Evolutionary conservation across 2,888 invertebrate species (phyloP), one percentile per base, ranked within the genome.

Genomic region (Rotaria socialis): DNA sequence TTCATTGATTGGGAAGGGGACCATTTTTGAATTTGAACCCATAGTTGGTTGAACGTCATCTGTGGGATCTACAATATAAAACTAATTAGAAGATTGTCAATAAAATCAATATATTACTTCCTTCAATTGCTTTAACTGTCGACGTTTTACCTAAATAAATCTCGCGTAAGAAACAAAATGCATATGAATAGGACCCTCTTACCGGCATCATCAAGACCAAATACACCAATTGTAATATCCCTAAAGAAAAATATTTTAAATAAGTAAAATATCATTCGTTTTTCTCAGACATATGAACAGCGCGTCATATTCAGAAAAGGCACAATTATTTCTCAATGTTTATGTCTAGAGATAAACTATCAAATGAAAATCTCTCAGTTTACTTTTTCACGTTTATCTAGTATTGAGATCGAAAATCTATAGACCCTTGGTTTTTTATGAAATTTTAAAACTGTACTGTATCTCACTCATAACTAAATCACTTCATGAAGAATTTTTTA

Each of bases 201-300:
- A 67, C 67, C 67, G 7, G 67, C 67, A 67, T 67, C 67, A 67
- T 67, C 67, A 35, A 67, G 67, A 35, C 67, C 67, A 19, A 67
- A 67, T 19, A 67, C 67, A 41, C 67, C 67, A 19, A 67, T 35
- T 0, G 7, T 19, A 4, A 67, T 67, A 16, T 14, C 19, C 19
- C 67, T 67, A 67, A 67, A 41, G 5, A 67, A 67, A 35, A 55
- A 50, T 35, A 35, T 35, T 35, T n/a, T n/a, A n/a, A n/a, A n/a
- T n/a, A 67, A 41, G 5, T 35, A 67, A 35, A 55, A 50, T 35
- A 35, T 35, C 2, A 35, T 35, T 35, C 35, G 35, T 35, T 35
- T 35, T 35, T 35, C 35, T 35, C 35, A 35, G 35, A 35, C 35
- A 35, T 35, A 2, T 35, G 35, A 35, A 35, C 35, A 35, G 35